Percentiles rank a stretch among this genome's conserved stretches.
These are phyloP conservation scores for Pseudopodoces humilis DNA, from an alignment of 2,113 vertebrate species.

Conservation along the genomic window DNA sequence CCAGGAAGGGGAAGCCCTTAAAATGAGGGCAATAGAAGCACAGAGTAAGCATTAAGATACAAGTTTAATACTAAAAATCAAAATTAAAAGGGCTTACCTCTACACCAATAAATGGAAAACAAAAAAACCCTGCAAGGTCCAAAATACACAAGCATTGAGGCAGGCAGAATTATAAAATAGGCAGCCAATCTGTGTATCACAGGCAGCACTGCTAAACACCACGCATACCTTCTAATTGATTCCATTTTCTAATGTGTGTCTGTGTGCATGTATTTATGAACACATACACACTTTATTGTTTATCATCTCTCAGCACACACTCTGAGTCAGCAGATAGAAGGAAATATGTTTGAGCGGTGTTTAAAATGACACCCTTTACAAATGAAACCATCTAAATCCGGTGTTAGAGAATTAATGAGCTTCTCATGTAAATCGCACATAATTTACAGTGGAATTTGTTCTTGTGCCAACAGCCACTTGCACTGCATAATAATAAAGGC, in stretches of 20 bases:
- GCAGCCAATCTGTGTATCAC: not conserved
- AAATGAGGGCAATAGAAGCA: not conserved
- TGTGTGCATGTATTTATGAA: not conserved
- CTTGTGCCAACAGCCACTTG: constrained; percentile 78
- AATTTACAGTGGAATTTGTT: constrained; percentile 74
- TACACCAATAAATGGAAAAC: fast-evolving
- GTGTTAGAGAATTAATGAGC: constrained; percentile 80
- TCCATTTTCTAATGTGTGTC: not conserved
- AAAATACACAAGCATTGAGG: fast-evolving
- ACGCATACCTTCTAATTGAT: not conserved
- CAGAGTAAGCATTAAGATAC: not conserved
- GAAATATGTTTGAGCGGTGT: constrained; percentile 60
- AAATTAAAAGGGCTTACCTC: not conserved
- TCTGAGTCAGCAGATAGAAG: constrained; percentile 39
- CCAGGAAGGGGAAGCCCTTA: not conserved
- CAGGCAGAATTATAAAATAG: not conserved
- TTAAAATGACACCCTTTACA: constrained; percentile 64
- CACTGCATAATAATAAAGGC: constrained; percentile 77
- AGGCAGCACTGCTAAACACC: not conserved
- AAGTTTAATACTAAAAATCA: not conserved
- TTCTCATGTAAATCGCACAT: constrained; percentile 85
- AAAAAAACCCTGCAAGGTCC: not conserved
- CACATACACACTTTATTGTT: constrained; percentile 1
- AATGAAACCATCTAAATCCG: constrained; percentile 74
- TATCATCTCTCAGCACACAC: constrained; percentile 32